Evolutionary conservation across 2,888 invertebrate genomes (phyloP).

Genomic region (Dione vanillae): DNA sequence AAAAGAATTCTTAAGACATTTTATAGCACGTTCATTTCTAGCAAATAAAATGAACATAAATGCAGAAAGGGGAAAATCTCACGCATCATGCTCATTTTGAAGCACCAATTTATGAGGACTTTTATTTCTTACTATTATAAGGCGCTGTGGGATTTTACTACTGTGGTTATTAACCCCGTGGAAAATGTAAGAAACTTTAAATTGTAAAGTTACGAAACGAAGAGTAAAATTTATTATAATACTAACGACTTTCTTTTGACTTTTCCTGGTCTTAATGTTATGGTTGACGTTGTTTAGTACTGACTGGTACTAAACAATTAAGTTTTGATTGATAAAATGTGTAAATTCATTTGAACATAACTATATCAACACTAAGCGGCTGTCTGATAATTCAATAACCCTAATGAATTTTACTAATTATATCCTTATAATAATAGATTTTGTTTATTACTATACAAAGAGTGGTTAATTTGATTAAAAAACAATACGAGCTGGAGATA

Average conservation of each 20-base stretch:
- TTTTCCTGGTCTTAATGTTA: background rate
- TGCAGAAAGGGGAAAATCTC: conserved; percentile 28
- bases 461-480: too few species aligned
- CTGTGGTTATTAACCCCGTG: conserved; percentile 28
- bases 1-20: conserved; percentile 29
- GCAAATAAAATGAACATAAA: conserved; percentile 36
- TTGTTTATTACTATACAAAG: background rate
- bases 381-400: too few species aligned
- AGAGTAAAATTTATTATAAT: conserved; percentile 1
- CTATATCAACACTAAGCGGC: too few species aligned
- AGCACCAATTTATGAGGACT: conserved; percentile 33
- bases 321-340: background rate
- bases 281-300: background rate
- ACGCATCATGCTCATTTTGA: conserved; percentile 29
- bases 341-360: too few species aligned
- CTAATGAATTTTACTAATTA: background rate
- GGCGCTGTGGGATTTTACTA: conserved; percentile 15
- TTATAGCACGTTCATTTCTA: conserved; percentile 38
- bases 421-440: background rate
- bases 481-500: too few species aligned
- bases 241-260: background rate
- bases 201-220: background rate
- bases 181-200: conserved; percentile 18
- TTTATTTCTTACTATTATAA: conserved; percentile 42
- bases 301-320: background rate